Evolutionary conservation across 2,888 invertebrate species (phyloP), one percentile per base, ranked within the genome.

Genomic region (Lasius fuliginosus): DNA sequence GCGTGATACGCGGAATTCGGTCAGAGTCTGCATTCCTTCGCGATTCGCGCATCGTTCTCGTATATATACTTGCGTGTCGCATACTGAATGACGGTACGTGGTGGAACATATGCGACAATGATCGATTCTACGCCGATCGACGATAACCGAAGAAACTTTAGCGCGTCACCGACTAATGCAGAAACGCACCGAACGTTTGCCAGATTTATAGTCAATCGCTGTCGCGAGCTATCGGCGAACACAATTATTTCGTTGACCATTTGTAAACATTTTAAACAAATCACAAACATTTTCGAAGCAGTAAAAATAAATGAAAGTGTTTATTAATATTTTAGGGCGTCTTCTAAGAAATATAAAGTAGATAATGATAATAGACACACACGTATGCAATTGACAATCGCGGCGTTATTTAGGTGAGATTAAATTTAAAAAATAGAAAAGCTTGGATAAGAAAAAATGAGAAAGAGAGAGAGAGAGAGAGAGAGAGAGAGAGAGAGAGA

Each of bases 1-100:
- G 27, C 9, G 27, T n/a, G 18, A 42, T 73, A 73, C 46, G 18
- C 1, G 82, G 89, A 89, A 88, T 88, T 88, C 42, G 49, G 68
- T 67, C 65, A 46, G 5, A 49, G 11, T 67, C 12, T 65, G 83
- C 86, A 77, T 87, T 84, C 81, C 73, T 74, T 49, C 33, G 49
- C 76, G 75, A 85, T 74, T 68, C 27, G 56, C 40, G 62, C 53
- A 49, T 46, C 40, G 49, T 27, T 40, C 30, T 40, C 56, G 36
- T 23, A 33, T 42, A 5, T 49, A 2, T 56, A 58, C 73, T 9
- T 33, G 36, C 8, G 12, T 40, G 11, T 33, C 11, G 23, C 33
- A 4, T 64, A 46, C 18, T 11, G 8, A 18, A 60, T 33, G 40
- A 2, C 5, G n/a, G 5, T n/a, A 62, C 62, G 33, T 18, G 68